Conservation (phyloP, 2,113 vertebrate species). For the Heloderma charlesbogerti region DNA sequence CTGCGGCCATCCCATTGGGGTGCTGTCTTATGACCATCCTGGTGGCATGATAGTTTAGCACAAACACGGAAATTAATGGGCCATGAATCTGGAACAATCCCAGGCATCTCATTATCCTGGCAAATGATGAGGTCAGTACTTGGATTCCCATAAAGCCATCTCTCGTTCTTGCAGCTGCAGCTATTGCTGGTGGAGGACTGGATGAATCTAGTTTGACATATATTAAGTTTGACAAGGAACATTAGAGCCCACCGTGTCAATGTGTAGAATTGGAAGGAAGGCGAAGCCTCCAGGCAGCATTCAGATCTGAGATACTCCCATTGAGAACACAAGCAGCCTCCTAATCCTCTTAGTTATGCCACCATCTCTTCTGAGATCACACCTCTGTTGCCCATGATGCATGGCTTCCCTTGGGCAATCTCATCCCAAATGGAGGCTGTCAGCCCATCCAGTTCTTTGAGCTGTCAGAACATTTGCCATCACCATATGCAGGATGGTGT, state of each 20-base stretch:
- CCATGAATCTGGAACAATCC: neutral
- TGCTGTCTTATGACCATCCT: neutral
- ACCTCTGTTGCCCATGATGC: neutral
- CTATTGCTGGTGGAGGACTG: neutral
- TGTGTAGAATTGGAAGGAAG: accelerated
- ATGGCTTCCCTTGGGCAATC: neutral
- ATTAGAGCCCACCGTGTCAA: neutral
- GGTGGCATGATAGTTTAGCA: neutral
- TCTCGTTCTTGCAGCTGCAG: neutral
- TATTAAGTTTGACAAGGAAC: neutral
- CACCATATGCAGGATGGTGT: neutral
- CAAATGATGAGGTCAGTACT: neutral
- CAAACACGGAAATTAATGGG: neutral
- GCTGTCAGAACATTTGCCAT: neutral
- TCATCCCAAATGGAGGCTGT: neutral
- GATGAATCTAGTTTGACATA: neutral
- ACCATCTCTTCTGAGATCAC: neutral
- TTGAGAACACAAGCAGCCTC: neutral
- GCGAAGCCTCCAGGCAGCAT: neutral
- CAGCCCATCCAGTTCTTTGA: neutral
- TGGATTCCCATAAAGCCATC: neutral
- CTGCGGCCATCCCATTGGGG: neutral
- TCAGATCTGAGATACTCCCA: accelerated
- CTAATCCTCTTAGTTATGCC: accelerated
- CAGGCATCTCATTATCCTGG: neutral